Evolutionary conservation across 2,888 invertebrate genomes (phyloP), one percentile per base, ranked within the genome.

Genomic region (Smittia sp.): DNA sequence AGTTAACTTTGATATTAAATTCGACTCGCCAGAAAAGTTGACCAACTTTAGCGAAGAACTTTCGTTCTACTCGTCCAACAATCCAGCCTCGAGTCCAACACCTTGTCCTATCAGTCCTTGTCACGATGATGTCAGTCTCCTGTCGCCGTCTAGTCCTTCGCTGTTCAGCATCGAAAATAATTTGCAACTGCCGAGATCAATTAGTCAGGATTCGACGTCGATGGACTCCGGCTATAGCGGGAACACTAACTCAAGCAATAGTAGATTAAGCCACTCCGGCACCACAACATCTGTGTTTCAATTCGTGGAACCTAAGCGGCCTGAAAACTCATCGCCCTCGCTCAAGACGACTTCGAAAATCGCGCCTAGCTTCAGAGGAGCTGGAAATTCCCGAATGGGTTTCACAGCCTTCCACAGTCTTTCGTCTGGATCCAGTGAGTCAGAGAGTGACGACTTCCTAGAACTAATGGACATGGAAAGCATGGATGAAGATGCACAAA

Each of bases 361-460:
- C 25, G n/a, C 63, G 22, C 18, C 41, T 27, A 32, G 20, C 4
- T 22, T 4, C 11, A 20, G 22, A 9, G 27, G 52, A 7, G 24
- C 54, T 13, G 32, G 58, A 9, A 62, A 22, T 22, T 20, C 15
- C 1, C 38, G 79, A 4, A 80, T 80, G 75, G 73, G 69, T 32
- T 81, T 82, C 75, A 79, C 79, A 62, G 79, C 85, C 7, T 84
- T 84, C 75, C 82, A 84, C 54, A 85, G 83, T 75, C 80, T 86
- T 20, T 86, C 85, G 2, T 83, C 84, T 0, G 84, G 84, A 38
- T 87, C 87, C 32, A 82, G 83, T 79, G 86, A 86, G 74, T 87
- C 87, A 20, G 85, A 85, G 78, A 88, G 89, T 79, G 89, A 89
- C 76, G 89, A 87, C 66, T 89, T 87, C 77, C 83, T 87, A 78